Evolutionary conservation across 2,797 vertebrate genomes (phyloP).

Genomic region (Acanthurus lineatus): DNA sequence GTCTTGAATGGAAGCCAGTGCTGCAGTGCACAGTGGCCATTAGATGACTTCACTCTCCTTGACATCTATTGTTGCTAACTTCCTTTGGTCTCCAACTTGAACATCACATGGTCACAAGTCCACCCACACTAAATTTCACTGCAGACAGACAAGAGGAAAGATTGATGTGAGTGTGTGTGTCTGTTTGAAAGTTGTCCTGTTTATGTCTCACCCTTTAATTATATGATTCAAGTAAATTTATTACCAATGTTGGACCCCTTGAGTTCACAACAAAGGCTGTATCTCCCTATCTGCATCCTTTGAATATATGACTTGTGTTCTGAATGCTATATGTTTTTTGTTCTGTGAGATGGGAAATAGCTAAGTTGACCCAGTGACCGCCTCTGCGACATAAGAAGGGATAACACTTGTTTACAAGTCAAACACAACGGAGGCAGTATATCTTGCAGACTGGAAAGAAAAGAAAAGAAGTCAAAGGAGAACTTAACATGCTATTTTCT

Average conservation of each 20-base stretch:
- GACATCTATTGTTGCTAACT: conserved; percentile 65
- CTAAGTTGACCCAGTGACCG: conserved; percentile 49
- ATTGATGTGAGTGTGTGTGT: conserved; percentile 2
- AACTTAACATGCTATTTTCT: conserved; percentile 57
- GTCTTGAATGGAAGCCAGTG: conserved; percentile 57
- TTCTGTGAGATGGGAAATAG: conserved; percentile 24
- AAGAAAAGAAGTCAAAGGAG: conserved; percentile 42
- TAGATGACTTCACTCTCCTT: conserved; percentile 60
- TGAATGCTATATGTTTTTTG: conserved; percentile 34
- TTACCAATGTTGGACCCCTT: conserved; percentile 6
- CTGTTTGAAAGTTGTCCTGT: conserved; percentile 27
- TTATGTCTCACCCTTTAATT: neutral
- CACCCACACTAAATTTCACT: conserved; percentile 23
- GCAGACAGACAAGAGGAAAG: conserved; percentile 11
- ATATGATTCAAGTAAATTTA: conserved; percentile 34
- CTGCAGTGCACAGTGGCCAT: conserved; percentile 44
- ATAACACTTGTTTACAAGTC: conserved; percentile 59
- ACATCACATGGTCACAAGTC: conserved; percentile 48
- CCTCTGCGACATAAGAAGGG: conserved; percentile 33
- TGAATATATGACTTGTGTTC: conserved; percentile 15
- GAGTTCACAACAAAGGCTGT: conserved; percentile 27
- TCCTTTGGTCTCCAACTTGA: conserved; percentile 67
- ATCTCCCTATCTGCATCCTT: conserved; percentile 40
- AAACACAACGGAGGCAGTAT: conserved; percentile 56
- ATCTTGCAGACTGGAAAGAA: conserved; percentile 42